A percentile compares a stretch with the other conserved stretches of the same genome.
Evolutionary conservation across 2,888 invertebrate genomes (phyloP).

Genomic region (Bombyx huttoni): DNA sequence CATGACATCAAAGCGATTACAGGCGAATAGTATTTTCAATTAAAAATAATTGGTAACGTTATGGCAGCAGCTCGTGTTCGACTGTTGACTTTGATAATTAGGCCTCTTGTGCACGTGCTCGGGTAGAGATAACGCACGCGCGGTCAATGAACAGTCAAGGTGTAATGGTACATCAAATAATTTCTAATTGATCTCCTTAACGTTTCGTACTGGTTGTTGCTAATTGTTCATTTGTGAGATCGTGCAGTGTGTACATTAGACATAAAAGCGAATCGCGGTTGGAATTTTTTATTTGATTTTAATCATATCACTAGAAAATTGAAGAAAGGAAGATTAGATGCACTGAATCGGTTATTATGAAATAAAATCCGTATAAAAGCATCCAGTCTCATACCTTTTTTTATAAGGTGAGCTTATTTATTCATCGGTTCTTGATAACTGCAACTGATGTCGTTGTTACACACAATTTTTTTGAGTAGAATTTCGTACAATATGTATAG

Average conservation of each 20-base stretch:
- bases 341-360: too few species aligned
- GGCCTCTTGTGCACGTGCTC: not conserved
- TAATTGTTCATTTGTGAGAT: not conserved
- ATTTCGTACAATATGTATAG: too few species aligned
- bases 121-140: not conserved
- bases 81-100: constrained; percentile 1
- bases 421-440: too few species aligned
- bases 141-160: not conserved
- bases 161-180: not conserved
- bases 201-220: not conserved
- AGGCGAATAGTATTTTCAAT: constrained; percentile 10
- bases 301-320: too few species aligned
- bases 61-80: constrained; percentile 3
- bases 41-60: constrained; percentile 9
- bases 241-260: not conserved
- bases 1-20: constrained; percentile 1
- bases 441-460: too few species aligned
- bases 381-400: too few species aligned
- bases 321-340: too few species aligned
- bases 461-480: too few species aligned
- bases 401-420: too few species aligned
- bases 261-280: not conserved
- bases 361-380: too few species aligned
- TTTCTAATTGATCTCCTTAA: not conserved
- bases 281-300: not conserved